Base-by-base conservation (phyloP, 2,113 vertebrate species). In the Brienomyrus brachyistius region DNA sequence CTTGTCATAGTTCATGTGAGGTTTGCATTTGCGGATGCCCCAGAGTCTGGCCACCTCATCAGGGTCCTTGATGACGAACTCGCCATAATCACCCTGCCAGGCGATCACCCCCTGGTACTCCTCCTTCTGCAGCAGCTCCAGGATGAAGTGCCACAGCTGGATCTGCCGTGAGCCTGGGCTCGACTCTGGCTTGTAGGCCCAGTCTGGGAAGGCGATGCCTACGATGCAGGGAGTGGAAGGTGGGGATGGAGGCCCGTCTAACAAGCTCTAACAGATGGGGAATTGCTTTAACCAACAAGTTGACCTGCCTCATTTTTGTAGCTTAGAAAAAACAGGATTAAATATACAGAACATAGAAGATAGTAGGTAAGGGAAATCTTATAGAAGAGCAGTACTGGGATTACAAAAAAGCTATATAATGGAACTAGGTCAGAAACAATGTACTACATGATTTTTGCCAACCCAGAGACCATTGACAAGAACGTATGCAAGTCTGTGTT, bases 1-100 rank as follows among this genome's bases (percentile, higher is more conserved):
- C 93, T 98, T 98, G 95, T 98, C 97, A 0, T 98, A 98, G 91
- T 98, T 98, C 97, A 98, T 98, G 93, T 98, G 97, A 23, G 97
- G 97, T 89, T 98, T 98, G 95, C 97, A 98, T 89, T 98, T 98
- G 83, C 97, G 95, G 31, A 96, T 92, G 89, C 97, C 97, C 97
- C 97, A 98, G 56, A 98, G 95, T 47, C 96, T 94, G 13, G 97
- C 97, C 95, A 98, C 97, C 90, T 98, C 97, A 0, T 98, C 97
- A 0, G 97, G 97, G 91, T 98, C 97, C 94, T 98, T 98, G 94
- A 98, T 98, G 94, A 98, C 97, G 0, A 98, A 98, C 90, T 98
- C 97, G 1, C 97, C 97, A 0, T 98, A 98, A 93, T 98, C 97
- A 0, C 97, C 97, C 93, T 98, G 97, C 97, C 97, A 98, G 90